Percentiles rank a stretch among this genome's conserved stretches.
Evolutionary conservation across 2,888 invertebrate genomes (phyloP).

Genomic region (Orthosia incerta): DNA sequence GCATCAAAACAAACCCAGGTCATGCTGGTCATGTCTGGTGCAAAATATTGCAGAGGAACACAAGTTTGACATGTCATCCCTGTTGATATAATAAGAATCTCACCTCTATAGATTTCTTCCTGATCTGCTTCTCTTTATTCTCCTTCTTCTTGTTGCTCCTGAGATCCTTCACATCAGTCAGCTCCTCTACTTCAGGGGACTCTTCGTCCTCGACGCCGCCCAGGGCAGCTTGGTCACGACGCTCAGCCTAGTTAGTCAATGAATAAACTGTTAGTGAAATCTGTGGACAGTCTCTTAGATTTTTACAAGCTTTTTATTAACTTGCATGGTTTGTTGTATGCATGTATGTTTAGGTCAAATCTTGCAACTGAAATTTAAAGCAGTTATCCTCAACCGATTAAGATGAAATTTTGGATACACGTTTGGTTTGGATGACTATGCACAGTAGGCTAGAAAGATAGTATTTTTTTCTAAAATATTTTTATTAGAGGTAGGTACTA

Average conservation of each 20-base stretch:
- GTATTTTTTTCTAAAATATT: too few species aligned
- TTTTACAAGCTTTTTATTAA: constrained; percentile 27
- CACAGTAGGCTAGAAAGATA: too few species aligned
- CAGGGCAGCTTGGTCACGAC: constrained; percentile 81
- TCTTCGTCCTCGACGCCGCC: constrained; percentile 75
- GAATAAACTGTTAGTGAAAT: constrained; percentile 41
- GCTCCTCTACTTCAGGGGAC: constrained; percentile 78
- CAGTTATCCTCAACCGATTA: background rate
- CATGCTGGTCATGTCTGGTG: background rate
- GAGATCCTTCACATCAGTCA: constrained; percentile 88
- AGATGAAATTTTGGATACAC: too few species aligned
- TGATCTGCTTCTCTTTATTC: constrained; percentile 88
- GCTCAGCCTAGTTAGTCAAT: constrained; percentile 77
- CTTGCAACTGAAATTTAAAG: too few species aligned
- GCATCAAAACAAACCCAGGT: background rate
- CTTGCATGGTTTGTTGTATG: too few species aligned
- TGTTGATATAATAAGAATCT: background rate
- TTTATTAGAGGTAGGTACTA: constrained; percentile 16
- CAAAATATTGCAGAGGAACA: background rate
- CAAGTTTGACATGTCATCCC: background rate
- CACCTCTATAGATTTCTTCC: constrained; percentile 86
- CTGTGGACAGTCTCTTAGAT: constrained; percentile 44
- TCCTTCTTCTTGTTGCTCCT: constrained; percentile 89
- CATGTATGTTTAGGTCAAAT: too few species aligned
- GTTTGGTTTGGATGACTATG: too few species aligned